A percentile compares a stretch with the other conserved stretches of the same genome.
These are phyloP conservation scores for Amphiprion clarkii DNA, from an alignment of 2,797 vertebrate species.

Conservation along the genomic window DNA sequence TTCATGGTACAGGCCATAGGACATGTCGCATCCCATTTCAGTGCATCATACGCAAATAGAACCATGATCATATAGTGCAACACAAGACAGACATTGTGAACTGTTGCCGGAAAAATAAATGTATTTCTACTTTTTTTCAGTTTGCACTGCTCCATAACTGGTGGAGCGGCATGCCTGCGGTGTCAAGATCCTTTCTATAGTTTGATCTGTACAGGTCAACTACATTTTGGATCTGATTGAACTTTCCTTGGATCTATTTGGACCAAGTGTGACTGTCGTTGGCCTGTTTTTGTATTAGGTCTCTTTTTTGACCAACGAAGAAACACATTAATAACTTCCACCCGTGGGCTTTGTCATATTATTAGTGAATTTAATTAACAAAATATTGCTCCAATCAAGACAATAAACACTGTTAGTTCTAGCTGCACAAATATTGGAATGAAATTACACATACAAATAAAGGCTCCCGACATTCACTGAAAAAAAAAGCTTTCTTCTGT, in stretches of 20 bases:
- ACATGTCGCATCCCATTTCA: too few relatives aligned
- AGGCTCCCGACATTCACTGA: neutral
- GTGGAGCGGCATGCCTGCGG: neutral
- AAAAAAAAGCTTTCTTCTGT: too few relatives aligned
- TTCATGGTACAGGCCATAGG: too few relatives aligned
- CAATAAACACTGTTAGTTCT: neutral
- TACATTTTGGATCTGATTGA: neutral
- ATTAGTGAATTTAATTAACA: neutral
- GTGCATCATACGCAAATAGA: too few relatives aligned
- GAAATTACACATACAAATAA: constrained; percentile 8
- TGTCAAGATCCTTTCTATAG: neutral
- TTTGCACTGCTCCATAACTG: neutral
- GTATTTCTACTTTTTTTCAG: neutral
- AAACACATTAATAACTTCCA: too few relatives aligned
- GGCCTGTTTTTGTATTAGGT: neutral
- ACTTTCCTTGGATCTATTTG: too few relatives aligned
- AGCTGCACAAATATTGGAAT: neutral
- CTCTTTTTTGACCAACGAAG: too few relatives aligned
- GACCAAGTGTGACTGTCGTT: neutral
- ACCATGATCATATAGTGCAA: too few relatives aligned
- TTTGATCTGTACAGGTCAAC: neutral
- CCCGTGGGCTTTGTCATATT: too few relatives aligned
- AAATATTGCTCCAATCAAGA: neutral
- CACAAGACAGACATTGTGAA: neutral
- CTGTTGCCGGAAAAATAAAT: neutral